Base-by-base conservation (phyloP, 2,113 vertebrate species). In the Lepisosteus osseus region DNA sequence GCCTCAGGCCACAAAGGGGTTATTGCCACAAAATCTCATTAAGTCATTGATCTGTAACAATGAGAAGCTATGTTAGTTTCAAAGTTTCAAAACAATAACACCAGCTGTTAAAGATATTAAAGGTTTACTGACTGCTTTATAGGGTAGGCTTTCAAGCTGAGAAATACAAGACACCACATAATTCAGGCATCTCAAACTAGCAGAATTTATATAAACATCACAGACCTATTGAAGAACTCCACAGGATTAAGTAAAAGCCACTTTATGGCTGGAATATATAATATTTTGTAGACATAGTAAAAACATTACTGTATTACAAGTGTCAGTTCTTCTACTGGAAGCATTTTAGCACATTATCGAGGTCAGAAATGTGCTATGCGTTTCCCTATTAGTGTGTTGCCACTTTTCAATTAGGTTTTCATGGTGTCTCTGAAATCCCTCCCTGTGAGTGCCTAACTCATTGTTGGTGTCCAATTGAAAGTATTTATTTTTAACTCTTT, bases 11-110 rank as follows among this genome's bases (percentile, higher is more conserved):
- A 72, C 65, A 67, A 71, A 70, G 79, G 79, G 79, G 86, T 78
- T 82, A 84, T 87, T 85, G 79, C 80, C 79, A 77, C 79, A 77
- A 70, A 78, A 85, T 82, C 77, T 78, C 73, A 55, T 81, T 72
- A 72, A 77, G 68, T 68, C 73, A 76, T 65, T 84, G 86, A 87
- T 85, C 88, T 84, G 82, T 87, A 80, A 86, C 86, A 78, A 82
- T 83, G 82, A 80, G 82, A 81, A 84, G 86, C 76, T 79, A 76
- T 55, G 76, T 71, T 72, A 80, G 80, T 78, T 85, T 78, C 76
- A 76, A 70, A 74, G 70, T 68, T 77, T 78, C 62, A 73, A 75
- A 75, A 79, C 78, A 76, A 71, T 69, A 80, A 74, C 76, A 81
- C 80, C 72, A 74, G 73, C 72, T 61, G 80, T 86, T 75, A 73